Conservation (phyloP, 2,113 vertebrate species). For the Malurus elegans region DNA sequence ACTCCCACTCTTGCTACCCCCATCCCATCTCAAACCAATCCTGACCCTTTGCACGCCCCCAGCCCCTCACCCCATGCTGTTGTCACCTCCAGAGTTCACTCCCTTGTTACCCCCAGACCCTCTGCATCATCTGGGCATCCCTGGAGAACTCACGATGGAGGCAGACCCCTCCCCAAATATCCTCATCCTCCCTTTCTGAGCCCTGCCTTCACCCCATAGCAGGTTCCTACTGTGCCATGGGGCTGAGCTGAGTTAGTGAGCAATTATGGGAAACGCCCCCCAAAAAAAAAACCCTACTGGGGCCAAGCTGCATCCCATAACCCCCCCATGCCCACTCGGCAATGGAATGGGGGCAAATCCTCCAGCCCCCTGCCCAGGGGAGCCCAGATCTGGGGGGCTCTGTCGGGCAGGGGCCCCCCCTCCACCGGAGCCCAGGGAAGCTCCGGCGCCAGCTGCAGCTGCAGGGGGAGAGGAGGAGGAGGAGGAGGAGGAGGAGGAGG, state of each 20-base stretch:
- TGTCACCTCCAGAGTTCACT: neutral
- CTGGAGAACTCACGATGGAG: neutral
- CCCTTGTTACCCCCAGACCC: neutral
- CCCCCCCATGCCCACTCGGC: too few relatives aligned
- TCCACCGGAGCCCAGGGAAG: neutral
- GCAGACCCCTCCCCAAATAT: rapidly evolving
- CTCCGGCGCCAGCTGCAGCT: neutral
- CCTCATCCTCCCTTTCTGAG: neutral
- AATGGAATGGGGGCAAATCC: neutral
- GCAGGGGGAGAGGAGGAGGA: neutral
- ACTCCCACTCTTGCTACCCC: neutral
- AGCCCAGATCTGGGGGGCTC: neutral
- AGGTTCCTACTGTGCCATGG: neutral
- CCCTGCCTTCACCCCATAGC: neutral
- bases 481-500: neutral
- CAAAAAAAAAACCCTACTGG: neutral
- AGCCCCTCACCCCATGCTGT: too few relatives aligned
- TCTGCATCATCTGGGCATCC: neutral
- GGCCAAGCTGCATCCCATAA: neutral
- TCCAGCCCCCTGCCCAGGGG: neutral
- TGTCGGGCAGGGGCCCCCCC: neutral
- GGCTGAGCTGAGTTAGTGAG: neutral
- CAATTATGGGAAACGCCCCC: neutral
- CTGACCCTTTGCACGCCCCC: neutral
- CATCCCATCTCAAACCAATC: neutral